Conservation (phyloP, 1,140 invertebrate species). For the Fopius arisanus region DNA sequence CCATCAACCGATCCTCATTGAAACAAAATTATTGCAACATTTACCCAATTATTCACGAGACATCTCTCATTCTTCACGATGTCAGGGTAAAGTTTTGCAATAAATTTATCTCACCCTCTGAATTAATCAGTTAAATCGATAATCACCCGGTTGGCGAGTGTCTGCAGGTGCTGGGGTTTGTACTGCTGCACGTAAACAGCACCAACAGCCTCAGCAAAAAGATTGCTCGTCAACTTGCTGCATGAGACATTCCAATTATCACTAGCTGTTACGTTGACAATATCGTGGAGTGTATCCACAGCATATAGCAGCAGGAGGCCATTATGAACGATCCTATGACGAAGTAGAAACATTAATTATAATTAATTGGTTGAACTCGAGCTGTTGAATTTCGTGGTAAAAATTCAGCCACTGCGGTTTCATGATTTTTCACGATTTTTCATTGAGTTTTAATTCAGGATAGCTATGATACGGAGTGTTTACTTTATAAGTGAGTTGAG, state of each 20-base stretch:
- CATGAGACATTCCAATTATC: constrained; percentile 60
- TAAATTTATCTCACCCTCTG: not conserved
- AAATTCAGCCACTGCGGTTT: too few species aligned
- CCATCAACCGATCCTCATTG: too few species aligned
- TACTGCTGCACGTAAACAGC: constrained; percentile 65
- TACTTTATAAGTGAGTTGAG: not conserved
- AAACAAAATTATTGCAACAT: not conserved
- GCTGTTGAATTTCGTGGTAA: not conserved
- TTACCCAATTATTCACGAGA: too few species aligned
- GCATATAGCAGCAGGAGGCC: constrained; percentile 63
- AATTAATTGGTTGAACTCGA: not conserved
- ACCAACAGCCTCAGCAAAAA: constrained; percentile 58
- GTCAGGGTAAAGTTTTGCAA: too few species aligned
- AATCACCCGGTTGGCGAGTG: constrained; percentile 56
- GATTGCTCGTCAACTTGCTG: constrained; percentile 56
- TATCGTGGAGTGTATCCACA: constrained; percentile 60
- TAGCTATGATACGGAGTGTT: not conserved
- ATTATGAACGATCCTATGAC: constrained; percentile 63
- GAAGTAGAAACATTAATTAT: constrained; percentile 13
- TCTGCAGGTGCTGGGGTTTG: constrained; percentile 55
- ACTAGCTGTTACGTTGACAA: constrained; percentile 59
- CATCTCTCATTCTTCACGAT: too few species aligned
- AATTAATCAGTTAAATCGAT: not conserved
- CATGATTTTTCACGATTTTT: too few species aligned
- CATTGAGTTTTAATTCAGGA: not conserved